Percentiles rank a stretch among this genome's conserved stretches.
phyloP scores from a whole-genome alignment of 2,113 vertebrate genomes.

The Mobula hypostoma region DNA sequence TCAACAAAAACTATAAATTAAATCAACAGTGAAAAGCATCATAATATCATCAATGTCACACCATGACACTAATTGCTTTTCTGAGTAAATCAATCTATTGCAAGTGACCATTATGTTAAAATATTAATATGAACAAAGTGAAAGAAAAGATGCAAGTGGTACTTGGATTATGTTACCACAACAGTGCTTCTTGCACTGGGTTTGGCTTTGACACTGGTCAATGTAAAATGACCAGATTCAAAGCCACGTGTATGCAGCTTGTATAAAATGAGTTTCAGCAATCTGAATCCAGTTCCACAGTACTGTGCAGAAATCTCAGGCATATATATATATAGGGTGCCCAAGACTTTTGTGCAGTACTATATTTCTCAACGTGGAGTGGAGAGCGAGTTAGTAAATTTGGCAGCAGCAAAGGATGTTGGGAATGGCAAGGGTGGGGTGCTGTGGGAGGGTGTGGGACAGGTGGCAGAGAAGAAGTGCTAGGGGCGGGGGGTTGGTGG shows the following conservation, averaged over 20 bases:
- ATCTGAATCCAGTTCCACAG: background rate
- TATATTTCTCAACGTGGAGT: no score
- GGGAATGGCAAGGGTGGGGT: no score
- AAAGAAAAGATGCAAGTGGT: background rate
- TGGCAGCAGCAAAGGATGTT: no score
- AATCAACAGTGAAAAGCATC: background rate
- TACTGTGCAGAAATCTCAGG: no score
- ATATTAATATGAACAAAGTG: background rate
- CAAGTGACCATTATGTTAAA: background rate
- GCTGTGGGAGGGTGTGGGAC: no score
- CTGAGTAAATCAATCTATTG: background rate
- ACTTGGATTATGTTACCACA: background rate
- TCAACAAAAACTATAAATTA: background rate
- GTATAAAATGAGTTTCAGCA: background rate
- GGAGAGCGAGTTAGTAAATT: no score
- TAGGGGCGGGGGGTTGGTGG: no score
- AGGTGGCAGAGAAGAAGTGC: no score
- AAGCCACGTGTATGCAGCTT: no score
- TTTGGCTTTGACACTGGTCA: background rate
- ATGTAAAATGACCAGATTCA: no score
- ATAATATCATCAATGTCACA: background rate
- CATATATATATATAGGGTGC: no score
- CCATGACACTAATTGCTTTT: background rate
- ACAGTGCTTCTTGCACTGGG: background rate
- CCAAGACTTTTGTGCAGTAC: no score